Evolutionary conservation across 1,140 invertebrate species (phyloP).

Genomic region (Diuraphis noxia): DNA sequence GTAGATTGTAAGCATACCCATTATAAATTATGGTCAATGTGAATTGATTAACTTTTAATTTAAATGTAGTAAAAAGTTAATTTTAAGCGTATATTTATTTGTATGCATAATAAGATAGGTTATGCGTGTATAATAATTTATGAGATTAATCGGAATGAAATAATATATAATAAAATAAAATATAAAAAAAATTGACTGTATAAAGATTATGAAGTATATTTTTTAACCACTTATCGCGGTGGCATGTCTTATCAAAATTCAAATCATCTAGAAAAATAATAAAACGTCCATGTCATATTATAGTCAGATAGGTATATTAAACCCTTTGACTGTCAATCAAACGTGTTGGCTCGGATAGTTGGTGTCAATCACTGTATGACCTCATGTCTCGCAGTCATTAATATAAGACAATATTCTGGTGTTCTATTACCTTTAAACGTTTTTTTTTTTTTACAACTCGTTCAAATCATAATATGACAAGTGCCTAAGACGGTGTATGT

Average conservation of each 20-base stretch:
- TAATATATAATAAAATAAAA: background rate
- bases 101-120: background rate
- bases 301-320: background rate
- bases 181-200: background rate
- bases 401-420: background rate
- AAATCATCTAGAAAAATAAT: background rate
- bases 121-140: background rate
- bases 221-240: background rate
- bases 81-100: background rate
- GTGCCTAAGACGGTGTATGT: background rate
- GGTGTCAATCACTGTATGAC: slow-evolving; percentile 12
- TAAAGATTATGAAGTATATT: background rate
- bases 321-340: slow-evolving; percentile 5
- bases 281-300: background rate
- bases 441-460: background rate
- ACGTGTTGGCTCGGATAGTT: background rate
- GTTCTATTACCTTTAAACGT: background rate
- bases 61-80: background rate
- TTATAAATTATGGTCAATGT: background rate
- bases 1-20: background rate
- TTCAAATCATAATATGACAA: background rate
- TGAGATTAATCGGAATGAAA: background rate
- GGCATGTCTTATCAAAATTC: background rate
- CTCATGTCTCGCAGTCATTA: background rate
- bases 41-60: background rate